Evolutionary conservation across 2,888 invertebrate genomes (phyloP).

Genomic region (Ypsolopha sequella): DNA sequence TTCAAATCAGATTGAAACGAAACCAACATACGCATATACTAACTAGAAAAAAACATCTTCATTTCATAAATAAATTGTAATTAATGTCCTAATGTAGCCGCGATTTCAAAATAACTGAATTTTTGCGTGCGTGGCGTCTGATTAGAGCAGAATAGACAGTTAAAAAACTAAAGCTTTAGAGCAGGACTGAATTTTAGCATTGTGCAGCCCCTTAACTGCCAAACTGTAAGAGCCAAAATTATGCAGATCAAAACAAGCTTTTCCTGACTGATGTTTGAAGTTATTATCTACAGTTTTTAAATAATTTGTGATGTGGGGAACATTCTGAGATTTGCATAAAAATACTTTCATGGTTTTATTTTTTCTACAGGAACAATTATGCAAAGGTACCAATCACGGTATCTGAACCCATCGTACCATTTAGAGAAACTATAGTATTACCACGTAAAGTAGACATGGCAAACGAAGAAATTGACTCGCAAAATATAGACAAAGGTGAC

Average conservation of each 20-base stretch:
- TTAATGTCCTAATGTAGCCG: no score
- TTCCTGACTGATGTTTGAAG: not conserved
- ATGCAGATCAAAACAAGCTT: not conserved
- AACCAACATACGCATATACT: no score
- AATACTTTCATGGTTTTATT: not conserved
- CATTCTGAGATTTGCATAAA: not conserved
- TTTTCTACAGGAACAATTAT: slow-evolving; percentile 71
- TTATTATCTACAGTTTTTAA: no score
- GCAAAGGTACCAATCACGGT: slow-evolving; percentile 90
- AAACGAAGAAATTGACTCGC: slow-evolving; percentile 83
- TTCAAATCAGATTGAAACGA: no score
- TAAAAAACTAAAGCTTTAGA: no score
- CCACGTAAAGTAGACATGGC: slow-evolving; percentile 87
- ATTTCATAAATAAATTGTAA: no score
- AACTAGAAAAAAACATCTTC: no score
- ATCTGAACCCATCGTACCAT: slow-evolving; percentile 96
- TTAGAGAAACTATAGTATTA: slow-evolving; percentile 91
- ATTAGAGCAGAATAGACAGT: no score
- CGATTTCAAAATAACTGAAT: no score
- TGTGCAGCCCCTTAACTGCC: no score
- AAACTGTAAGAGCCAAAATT: not conserved
- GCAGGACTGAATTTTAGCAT: no score
- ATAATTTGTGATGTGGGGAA: not conserved
- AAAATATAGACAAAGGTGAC: slow-evolving; percentile 57
- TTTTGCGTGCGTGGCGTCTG: no score